Base-by-base conservation (phyloP, 2,113 vertebrate genomes). In the Anguilla japonica region DNA sequence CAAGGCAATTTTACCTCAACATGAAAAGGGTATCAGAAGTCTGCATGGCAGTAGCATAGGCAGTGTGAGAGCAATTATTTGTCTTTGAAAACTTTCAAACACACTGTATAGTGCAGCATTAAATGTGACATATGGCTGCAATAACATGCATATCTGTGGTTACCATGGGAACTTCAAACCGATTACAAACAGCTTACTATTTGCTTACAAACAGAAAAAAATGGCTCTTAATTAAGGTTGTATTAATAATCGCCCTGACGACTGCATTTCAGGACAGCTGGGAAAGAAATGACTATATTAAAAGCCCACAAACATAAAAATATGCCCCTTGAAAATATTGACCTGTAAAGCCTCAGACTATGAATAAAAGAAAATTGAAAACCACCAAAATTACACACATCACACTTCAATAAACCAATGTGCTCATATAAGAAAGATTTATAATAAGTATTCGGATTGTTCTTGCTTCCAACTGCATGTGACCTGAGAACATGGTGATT, bases 121-220 rank as follows among this genome's bases (percentile, higher is more conserved):
- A 80, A 53, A 40, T 41, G 34, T 41, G 79, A 18, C 79, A 80
- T 41, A 80, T 16, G 40, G 39, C 34, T 40, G 5, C 41, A 22
- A 41, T 29, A 13, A 20, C 20, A 80, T n/a, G 0, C 13, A 14
- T n/a, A 9, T 13, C 71, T 75, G 9, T 34, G 26, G 79, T 80
- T 80, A 41, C 79, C 41, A 80, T 80, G 79, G 79, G 41, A 80
- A 80, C 39, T 16, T 79, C 78, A 79, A 79, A 79, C 41, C 39
- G 41, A 14, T 80, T 80, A 41, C 14, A 80, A 80, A 41, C 22
- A 7, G 41, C 29, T 41, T 80, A 40, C 18, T 41, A 80, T 80
- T 41, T 41, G 34, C 20, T 41, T 39, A 5, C 40, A 22, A 41
- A 41, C 2, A 20, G 18, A 40, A 40, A 80, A 41, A 41, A 41